Evolutionary conservation across 2,888 invertebrate genomes (phyloP), one percentile per base, ranked within the genome.

Genomic region (Tetramorium bicarinatum): DNA sequence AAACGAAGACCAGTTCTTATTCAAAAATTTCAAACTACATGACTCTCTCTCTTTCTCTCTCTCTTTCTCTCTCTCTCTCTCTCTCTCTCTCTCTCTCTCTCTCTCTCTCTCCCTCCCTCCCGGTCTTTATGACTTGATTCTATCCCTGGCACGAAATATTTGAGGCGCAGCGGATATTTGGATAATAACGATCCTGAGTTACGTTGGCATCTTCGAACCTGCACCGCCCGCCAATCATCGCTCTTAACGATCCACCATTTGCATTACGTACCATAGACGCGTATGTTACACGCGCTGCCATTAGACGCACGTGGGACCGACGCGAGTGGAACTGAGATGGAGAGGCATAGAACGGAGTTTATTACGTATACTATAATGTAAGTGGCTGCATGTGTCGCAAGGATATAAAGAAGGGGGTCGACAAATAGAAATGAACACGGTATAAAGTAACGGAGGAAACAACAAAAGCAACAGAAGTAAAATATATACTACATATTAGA

Each of bases 281-380:
- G 56, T 79, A 79, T 47, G 79, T 79, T 79, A 79, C 79, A 79
- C 44, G 18, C 79, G 79, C 21, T 47, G 34, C 34, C 56, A 79
- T 79, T 79, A 79, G 69, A 79, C 79, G 69, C 79, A 79, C 47
- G 69, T 79, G 79, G 79, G 79, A 56, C 56, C 77, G 44, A 56
- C 54, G 29, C 41, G 56, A 69, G 44, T 21, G n/a, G 11, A 44
- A 77, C 15, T 21, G 67, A 67, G 77, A 67, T n/a, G 34, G 44
- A 66, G 21, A 67, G 44, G n/a, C 25, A 6, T n/a, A 15, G n/a
- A 56, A 11, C 21, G 11, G 34, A 79, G 56, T 69, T 79, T 79
- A 79, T 79, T 79, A 47, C 47, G 56, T 9, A n/a, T 56, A 41
- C 21, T 59, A 21, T 69, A 77, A 29, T 52, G 47, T 54, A 79